Evolutionary conservation across 2,888 invertebrate species (phyloP).

Genomic region (Eristalinus sepulchralis): DNA sequence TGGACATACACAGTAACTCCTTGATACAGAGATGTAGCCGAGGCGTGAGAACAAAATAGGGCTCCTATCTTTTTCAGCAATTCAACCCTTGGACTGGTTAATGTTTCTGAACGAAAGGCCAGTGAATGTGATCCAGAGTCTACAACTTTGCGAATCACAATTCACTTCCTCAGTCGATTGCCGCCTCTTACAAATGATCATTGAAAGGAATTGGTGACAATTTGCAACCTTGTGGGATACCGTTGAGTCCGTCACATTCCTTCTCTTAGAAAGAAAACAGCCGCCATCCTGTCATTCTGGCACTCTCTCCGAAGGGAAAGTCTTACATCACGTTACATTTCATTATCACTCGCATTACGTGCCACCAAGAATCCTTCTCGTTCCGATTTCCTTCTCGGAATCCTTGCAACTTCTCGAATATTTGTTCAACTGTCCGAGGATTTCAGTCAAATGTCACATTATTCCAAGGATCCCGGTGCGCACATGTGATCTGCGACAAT

Average conservation of each 20-base stretch:
- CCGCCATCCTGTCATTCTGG: neutral
- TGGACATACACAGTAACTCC: too few species aligned
- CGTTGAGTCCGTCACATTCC: neutral
- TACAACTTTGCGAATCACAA: too few species aligned
- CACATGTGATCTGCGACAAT: slow-evolving; percentile 63
- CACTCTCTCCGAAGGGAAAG: neutral
- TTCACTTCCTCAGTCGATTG: too few species aligned
- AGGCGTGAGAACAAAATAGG: too few species aligned
- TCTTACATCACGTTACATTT: neutral
- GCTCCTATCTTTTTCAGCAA: too few species aligned
- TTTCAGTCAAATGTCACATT: slow-evolving; percentile 35
- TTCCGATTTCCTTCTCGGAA: slow-evolving; percentile 14
- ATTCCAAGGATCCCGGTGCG: slow-evolving; percentile 20
- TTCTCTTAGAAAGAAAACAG: neutral
- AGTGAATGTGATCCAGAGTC: too few species aligned
- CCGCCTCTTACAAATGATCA: neutral
- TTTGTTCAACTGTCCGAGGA: slow-evolving; percentile 59
- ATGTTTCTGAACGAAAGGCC: too few species aligned
- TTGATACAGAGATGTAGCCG: too few species aligned
- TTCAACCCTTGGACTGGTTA: too few species aligned
- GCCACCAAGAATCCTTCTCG: neutral
- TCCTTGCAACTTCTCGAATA: slow-evolving; percentile 23
- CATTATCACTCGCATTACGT: neutral
- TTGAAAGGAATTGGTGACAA: neutral
- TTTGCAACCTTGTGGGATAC: neutral